Percentiles rank a stretch among this genome's conserved stretches.
Conservation (phyloP, 2,797 vertebrate genomes). For the Propithecus deckenii region DNA sequence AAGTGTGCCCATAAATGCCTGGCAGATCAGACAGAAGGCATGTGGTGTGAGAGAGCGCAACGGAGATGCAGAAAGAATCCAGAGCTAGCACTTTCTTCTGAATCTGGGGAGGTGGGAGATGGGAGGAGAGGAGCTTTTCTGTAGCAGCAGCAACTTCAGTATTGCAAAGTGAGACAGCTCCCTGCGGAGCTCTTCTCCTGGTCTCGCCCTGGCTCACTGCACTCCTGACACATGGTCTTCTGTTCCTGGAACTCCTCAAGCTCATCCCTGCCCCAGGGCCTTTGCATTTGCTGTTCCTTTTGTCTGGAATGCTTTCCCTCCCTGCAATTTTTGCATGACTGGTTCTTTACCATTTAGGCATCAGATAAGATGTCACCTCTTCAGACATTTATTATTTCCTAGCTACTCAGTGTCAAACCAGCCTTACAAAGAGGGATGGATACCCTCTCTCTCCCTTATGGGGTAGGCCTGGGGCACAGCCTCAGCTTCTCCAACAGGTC, state of each 20-base stretch:
- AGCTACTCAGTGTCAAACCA: not conserved
- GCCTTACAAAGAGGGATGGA: not conserved
- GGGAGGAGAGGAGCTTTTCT: too few species aligned
- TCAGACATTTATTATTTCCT: not conserved
- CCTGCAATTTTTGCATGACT: not conserved
- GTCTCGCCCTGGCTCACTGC: not conserved
- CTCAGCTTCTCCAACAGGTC: not conserved
- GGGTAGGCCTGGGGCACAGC: too few species aligned
- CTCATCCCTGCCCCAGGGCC: not conserved
- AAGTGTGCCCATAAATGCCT: not conserved
- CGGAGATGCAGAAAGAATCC: not conserved
- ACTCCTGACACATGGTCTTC: not conserved
- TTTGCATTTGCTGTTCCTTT: not conserved
- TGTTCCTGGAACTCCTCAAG: not conserved
- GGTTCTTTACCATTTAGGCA: not conserved
- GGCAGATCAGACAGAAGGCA: not conserved
- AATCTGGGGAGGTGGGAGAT: not conserved
- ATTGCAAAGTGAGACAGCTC: fast-evolving
- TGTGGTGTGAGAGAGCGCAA: not conserved
- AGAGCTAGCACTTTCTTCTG: not conserved
- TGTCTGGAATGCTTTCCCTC: not conserved
- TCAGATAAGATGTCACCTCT: not conserved
- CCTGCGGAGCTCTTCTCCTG: not conserved
- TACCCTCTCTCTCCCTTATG: not conserved
- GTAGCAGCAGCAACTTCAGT: not conserved